Evolutionary conservation across 1,140 invertebrate genomes (phyloP), one percentile per base, ranked within the genome.

Genomic region (Trinorchestia longiramus): DNA sequence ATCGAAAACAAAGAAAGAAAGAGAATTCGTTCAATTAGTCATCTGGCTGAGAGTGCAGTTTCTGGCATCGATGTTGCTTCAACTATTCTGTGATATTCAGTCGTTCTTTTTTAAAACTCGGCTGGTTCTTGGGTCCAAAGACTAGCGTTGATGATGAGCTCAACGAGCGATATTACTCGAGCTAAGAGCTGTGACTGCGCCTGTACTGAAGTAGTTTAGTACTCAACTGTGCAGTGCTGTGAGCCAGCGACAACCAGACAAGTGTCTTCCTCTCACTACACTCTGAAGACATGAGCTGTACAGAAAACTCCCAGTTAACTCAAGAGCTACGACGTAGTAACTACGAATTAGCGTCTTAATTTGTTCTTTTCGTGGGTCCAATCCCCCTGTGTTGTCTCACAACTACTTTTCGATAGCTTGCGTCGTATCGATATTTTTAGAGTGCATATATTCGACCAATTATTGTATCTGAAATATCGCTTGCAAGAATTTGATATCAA

Each of bases 61-160:
- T 77, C 62, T 77, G 62, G 62, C 62, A 77, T 36, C 62, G 62
- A 3, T 77, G 62, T 77, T 28, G 62, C 62, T 28, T 28, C 11
- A 77, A 77, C 62, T 77, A 77, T 77, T 77, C 62, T 77, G 62
- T 77, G 62, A 77, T 77, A 77, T 19, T 77, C 28, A 28, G 62
- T 77, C 15, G 62, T 77, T 77, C 62, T 19, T 77, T 23, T 53
- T 77, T 36, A 77, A 77, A 77, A 77, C 62, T 77, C 11, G 36
- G 62, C 62, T 77, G 62, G 62, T 77, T 77, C 62, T 77, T 77
- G 62, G 62, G 62, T 77, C 62, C 62, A 77, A 77, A 77, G 62
- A 36, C 47, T 53, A 19, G 47, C 6, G 47, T 53, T 53, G 47
- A 77, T 77, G 62, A 77, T 36, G 62, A 23, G 62, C 62, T 77